Percentiles rank a stretch among this genome's conserved stretches.
These are phyloP conservation scores for Monodelphis domestica DNA, from an alignment of 2,797 vertebrate genomes.

Conservation along the genomic window DNA sequence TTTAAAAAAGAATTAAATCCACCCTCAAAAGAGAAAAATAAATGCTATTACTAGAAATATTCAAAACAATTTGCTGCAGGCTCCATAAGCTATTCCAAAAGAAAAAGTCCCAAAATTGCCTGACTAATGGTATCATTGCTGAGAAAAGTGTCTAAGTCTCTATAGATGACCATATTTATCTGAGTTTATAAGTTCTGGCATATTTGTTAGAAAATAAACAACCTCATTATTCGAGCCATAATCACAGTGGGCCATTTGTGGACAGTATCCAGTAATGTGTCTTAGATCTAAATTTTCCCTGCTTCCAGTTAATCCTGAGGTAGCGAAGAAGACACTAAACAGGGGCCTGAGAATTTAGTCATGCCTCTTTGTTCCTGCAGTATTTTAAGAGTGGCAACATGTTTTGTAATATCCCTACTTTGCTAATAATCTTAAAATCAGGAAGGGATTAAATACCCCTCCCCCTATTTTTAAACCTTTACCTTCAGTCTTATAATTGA, in stretches of 20 bases:
- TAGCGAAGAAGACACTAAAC: neutral
- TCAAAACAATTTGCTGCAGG: neutral
- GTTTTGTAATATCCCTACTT: neutral
- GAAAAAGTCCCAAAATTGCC: neutral
- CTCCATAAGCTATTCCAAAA: conserved; percentile 6
- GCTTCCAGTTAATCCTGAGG: neutral
- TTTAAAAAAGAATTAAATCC: neutral
- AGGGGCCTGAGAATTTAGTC: neutral
- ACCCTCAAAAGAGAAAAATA: neutral
- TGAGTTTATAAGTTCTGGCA: neutral
- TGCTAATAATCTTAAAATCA: neutral
- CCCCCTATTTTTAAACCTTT: too few species aligned
- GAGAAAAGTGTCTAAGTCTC: neutral
- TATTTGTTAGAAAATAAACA: neutral
- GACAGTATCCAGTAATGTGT: neutral
- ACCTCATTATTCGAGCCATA: neutral
- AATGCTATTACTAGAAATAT: neutral
- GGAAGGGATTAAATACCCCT: neutral
- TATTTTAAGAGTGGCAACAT: neutral
- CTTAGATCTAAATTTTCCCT: neutral
- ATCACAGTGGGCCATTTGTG: neutral
- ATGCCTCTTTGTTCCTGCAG: neutral
- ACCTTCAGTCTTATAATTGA: too few species aligned
- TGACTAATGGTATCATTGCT: neutral
- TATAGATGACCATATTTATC: conserved; percentile 4